These are phyloP conservation scores for Drosophila lini DNA, from an alignment of 1,140 invertebrate genomes.

Conservation along the genomic window DNA sequence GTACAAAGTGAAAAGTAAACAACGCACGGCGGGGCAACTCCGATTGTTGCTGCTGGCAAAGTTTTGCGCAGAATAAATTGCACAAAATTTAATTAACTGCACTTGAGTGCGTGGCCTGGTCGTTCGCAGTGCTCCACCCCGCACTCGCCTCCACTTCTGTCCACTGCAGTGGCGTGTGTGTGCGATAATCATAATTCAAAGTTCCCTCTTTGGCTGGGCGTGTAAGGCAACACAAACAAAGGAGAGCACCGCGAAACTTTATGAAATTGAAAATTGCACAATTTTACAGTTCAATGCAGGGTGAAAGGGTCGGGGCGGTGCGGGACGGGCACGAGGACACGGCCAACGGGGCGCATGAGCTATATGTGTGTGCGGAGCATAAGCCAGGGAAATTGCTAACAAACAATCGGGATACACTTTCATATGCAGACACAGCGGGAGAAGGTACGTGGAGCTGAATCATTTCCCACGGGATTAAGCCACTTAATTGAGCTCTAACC, in stretches of 20 bases:
- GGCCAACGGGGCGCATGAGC: conserved; percentile 8
- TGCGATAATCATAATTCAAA: conserved; percentile 81
- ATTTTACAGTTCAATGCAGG: conserved; percentile 78
- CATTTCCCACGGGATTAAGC: conserved; percentile 24
- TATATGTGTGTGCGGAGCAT: conserved; percentile 21
- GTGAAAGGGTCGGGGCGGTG: conserved; percentile 22
- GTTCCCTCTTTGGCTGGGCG: conserved; percentile 48
- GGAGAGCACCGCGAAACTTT: conserved; percentile 74
- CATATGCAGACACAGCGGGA: conserved; percentile 5
- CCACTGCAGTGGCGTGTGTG: conserved; percentile 59
- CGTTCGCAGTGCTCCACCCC: not conserved
- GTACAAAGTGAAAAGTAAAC: conserved; percentile 80
- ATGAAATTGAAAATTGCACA: conserved; percentile 81
- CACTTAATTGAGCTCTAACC: conserved; percentile 15
- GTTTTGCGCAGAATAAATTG: conserved; percentile 79
- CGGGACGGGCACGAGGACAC: not conserved
- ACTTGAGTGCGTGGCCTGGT: conserved; percentile 70
- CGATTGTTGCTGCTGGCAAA: conserved; percentile 63
- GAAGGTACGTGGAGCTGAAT: conserved; percentile 8
- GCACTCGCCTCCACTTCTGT: conserved; percentile 25
- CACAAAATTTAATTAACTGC: conserved; percentile 81
- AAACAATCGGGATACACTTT: conserved; percentile 62
- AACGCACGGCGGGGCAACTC: conserved; percentile 46
- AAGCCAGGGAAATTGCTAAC: conserved; percentile 62
- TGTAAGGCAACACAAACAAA: conserved; percentile 60